Evolutionary conservation across 2,888 invertebrate species (phyloP), one percentile per base, ranked within the genome.

Genomic region (Adela reaumurella): DNA sequence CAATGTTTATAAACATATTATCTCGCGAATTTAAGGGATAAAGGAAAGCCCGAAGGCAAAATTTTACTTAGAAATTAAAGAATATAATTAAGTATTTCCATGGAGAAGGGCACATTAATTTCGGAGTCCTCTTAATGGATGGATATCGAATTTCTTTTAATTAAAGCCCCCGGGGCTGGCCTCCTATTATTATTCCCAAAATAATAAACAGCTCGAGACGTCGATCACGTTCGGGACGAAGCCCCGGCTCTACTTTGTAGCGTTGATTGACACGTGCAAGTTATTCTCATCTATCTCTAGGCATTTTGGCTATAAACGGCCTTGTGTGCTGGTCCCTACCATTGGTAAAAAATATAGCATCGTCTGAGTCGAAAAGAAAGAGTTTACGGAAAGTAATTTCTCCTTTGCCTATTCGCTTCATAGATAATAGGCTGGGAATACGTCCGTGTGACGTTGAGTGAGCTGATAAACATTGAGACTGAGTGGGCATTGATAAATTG

Each of bases 41-140:
- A n/a, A n/a, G n/a, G n/a, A 35, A 35, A 72, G 67, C 66, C 62
- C 62, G 59, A 62, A 74, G 78, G 76, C 54, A 70, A 71, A 74
- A 70, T 76, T 76, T 72, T 70, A 74, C 76, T 72, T 74, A 77
- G 78, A 76, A 77, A 74, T 73, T 68, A 74, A 78, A 76, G 74
- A 71, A 74, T 78, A 78, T 78, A 78, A 78, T 78, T 78, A 78
- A 77, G 74, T 77, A 74, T 74, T 77, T 74, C 67, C 74, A 35
- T 35, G 35, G 8, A 35, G n/a, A 67, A 63, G 66, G 63, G 67
- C 74, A 68, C 67, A 74, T 73, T 77, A 77, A 78, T 78, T 78
- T 78, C 62, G 74, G 72, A 35, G 73, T 63, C 70, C 67, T 63
- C 59, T 67, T 78, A 74, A 78, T 74, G 69, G 74, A 73, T 71